Base-by-base conservation (phyloP, 2,113 vertebrate species). In the Typhlomys cinereus region DNA sequence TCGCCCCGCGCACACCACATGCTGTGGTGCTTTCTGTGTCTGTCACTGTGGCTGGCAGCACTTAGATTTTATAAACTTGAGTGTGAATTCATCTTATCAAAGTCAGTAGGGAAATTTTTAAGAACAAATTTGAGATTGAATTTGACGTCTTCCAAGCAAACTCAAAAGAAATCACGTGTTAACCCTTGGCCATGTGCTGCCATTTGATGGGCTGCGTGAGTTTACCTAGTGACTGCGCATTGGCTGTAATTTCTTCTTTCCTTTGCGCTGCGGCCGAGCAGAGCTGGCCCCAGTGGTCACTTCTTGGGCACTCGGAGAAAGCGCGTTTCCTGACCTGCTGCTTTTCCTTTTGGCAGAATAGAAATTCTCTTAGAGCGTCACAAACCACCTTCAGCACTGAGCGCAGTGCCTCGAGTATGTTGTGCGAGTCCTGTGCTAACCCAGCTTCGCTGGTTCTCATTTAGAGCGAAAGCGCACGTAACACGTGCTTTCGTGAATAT, bases 131-230 rank as follows among this genome's bases (percentile, higher is more conserved):
- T 29, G 67, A 4, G n/a, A 64, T n/a, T 88, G 6, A 23, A 1
- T 10, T 10, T 36, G 29, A n/a, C 64, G 74, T 62, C 20, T 57
- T 39, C 15, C 27, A 14, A 5, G 46, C 48, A 54, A 44, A 48
- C 17, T 31, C 34, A 41, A 3, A 76, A 73, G 46, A 20, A 1
- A 25, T 62, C 44, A 7, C 52, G 36, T 27, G 4, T 59, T 46
- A 11, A 8, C 4, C 69, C 31, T 36, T 34, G 39, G 39, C 46
- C 52, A 8, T 14, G 4, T 9, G 5, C 6, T 0, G 21, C 0
- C 20, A 0, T 36, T 52, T n/a, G 76, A 25, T 5, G 7, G 39
- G 8, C 59, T 21, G 44, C 31, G 52, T 21, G 13, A n/a, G 11
- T 71, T 64, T 29, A 20, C 36, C 5, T 52, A n/a, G n/a, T n/a